Evolutionary conservation across 2,888 invertebrate species (phyloP), one percentile per base, ranked within the genome.

Genomic region (Drosophila algonquin): DNA sequence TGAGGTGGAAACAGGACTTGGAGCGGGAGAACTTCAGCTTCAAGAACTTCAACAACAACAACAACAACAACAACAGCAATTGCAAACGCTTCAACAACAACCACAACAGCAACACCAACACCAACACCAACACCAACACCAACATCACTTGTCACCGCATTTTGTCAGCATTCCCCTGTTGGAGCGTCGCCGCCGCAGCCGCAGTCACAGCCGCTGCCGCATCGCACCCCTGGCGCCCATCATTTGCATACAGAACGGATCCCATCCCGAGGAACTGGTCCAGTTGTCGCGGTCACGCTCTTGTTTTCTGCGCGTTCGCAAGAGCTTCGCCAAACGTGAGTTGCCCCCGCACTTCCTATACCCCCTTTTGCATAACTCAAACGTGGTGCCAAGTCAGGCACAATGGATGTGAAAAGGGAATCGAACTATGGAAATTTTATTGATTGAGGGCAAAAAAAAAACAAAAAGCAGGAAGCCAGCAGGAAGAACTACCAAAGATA

Each of bases 291-390:
- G 74, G 21, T 73, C 80, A 50, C 75, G 65, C 12, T 89, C 90
- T 63, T 91, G 89, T 70, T 86, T 91, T 48, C 81, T 86, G 60
- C 89, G 91, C 16, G 73, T 91, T 60, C 89, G 91, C 61, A 75
- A 79, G 52, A 77, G 79, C 62, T 86, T 87, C 45, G 64, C 69
- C 64, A 90, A 86, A 74, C 76, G 90, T 90, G 78, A 88, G 90
- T 72, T 16, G 9, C 0, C 5, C 24, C 24, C 24, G 3, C 24
- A 24, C 24, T 24, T 5, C 5, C 24, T 5, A 0, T 5, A 0
- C 24, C 24, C 30, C 30, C 8, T 8, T 30, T 8, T 30, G 1
- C 30, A 30, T 14, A 6, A 14, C 14, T 40, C 14, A 40, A 14
- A 40, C 14, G 14, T 14, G 24, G 24, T 12, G 35, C 10, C 10